These are phyloP conservation scores for Poeciliopsis turrubarensis DNA, from an alignment of 2,113 vertebrate species.

Conservation along the genomic window DNA sequence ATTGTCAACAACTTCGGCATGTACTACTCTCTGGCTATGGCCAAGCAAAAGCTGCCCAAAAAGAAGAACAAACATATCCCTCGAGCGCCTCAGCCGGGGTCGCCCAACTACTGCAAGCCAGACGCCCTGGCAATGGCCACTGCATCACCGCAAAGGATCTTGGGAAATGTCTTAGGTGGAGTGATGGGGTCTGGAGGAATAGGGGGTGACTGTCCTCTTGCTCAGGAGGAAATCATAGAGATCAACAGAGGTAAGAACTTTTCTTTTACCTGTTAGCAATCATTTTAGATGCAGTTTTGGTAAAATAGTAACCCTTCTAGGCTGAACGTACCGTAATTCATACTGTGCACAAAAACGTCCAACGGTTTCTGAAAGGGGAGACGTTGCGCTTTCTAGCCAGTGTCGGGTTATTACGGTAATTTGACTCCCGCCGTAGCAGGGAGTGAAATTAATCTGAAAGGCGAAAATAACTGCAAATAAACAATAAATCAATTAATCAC, in stretches of 20 bases:
- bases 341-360: too few species aligned
- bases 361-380: too few species aligned
- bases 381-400: too few species aligned
- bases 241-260: conserved; percentile 86
- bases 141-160: conserved; percentile 83
- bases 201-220: conserved; percentile 87
- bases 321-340: too few species aligned
- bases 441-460: too few species aligned
- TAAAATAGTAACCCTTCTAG: background rate
- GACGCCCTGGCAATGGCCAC: conserved; percentile 85
- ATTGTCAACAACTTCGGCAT: conserved; percentile 98
- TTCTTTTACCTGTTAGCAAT: background rate
- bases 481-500: too few species aligned
- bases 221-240: conserved; percentile 95
- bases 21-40: conserved; percentile 98
- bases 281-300: background rate
- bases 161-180: conserved; percentile 83
- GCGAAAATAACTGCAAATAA: too few species aligned
- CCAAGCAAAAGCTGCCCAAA: conserved; percentile 96
- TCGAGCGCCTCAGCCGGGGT: conserved; percentile 89
- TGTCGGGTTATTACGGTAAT: too few species aligned
- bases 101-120: conserved; percentile 92
- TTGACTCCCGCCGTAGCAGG: too few species aligned
- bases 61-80: conserved; percentile 98
- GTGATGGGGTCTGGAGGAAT: conserved; percentile 78